Base-by-base conservation (phyloP, 2,113 vertebrate species). In the Colius striatus region DNA sequence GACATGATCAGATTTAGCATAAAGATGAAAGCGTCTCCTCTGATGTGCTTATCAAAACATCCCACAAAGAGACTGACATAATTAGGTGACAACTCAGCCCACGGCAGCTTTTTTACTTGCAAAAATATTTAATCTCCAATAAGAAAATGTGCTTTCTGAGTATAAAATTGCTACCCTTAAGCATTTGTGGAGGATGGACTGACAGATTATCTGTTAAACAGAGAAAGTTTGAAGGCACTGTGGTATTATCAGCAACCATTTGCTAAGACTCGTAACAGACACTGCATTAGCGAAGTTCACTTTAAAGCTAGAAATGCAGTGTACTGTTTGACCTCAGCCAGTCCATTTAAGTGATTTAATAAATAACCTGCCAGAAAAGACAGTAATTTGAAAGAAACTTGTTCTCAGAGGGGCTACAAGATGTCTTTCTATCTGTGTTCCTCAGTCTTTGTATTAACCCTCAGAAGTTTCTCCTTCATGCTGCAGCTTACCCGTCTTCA, bases 41-140 rank as follows among this genome's bases (percentile, higher is more conserved):
- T 89, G 80, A 45, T 72, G 79, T 65, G 86, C 90, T 93, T 90
- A 90, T 94, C 95, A 92, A 95, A 96, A 95, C 23, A 90, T 21
- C 84, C 96, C 95, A 90, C 95, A 92, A 93, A 89, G 94, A 93
- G 93, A 73, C 86, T 96, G 96, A 96, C 96, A 97, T 5, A 97
- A 96, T 90, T 94, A 92, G 95, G 95, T 92, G 95, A 96, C 95
- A 94, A 73, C 90, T 87, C 94, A 97, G 94, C 95, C 96, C 93
- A 96, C 92, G 51, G 95, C 95, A 84, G 76, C 85, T 86, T 90
- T 96, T 95, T 76, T 92, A 95, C 93, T 92, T 79, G 93, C 95
- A 93, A 92, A 95, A 96, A 96, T 96, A 96, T 94, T 96, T 92
- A 94, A 96, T 92, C 94, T 82, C 88, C 83, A 78, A 5, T 18